These are phyloP conservation scores for Pipistrellus pygmaeus DNA, from an alignment of 2,797 vertebrate species.

Conservation along the genomic window DNA sequence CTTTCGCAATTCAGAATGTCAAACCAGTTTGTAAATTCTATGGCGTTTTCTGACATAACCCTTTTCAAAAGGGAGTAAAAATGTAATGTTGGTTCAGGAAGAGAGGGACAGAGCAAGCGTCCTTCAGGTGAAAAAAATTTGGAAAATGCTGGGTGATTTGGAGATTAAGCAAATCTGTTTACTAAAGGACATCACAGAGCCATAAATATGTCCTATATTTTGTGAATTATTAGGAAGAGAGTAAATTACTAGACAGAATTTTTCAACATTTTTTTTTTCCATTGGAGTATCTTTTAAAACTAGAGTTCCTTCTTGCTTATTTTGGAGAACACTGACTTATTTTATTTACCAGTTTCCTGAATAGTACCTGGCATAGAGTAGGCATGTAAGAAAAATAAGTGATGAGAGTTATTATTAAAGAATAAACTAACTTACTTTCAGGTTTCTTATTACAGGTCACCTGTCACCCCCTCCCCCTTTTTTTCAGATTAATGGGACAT, in stretches of 20 bases:
- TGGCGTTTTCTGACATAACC: background rate
- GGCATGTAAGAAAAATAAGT: background rate
- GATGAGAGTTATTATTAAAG: background rate
- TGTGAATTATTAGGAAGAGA: background rate
- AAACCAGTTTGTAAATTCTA: constrained; percentile 6
- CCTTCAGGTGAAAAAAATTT: constrained; percentile 34
- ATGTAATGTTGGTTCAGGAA: background rate
- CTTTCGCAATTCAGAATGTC: background rate
- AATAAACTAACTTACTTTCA: background rate
- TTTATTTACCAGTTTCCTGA: background rate
- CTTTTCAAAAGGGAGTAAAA: constrained; percentile 41
- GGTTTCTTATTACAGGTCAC: background rate
- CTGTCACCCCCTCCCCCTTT: rapidly evolving
- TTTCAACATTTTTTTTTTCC: background rate
- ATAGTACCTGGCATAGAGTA: background rate
- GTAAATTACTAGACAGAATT: background rate
- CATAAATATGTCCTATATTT: background rate
- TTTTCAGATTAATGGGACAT: background rate
- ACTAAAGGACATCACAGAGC: background rate
- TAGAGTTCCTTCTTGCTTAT: background rate
- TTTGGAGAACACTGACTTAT: background rate
- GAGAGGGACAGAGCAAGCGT: background rate
- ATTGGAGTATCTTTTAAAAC: background rate
- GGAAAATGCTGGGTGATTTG: background rate
- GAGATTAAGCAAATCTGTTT: background rate